Base-by-base conservation (phyloP, 2,797 vertebrate species). In the Cichlasoma orientale region DNA sequence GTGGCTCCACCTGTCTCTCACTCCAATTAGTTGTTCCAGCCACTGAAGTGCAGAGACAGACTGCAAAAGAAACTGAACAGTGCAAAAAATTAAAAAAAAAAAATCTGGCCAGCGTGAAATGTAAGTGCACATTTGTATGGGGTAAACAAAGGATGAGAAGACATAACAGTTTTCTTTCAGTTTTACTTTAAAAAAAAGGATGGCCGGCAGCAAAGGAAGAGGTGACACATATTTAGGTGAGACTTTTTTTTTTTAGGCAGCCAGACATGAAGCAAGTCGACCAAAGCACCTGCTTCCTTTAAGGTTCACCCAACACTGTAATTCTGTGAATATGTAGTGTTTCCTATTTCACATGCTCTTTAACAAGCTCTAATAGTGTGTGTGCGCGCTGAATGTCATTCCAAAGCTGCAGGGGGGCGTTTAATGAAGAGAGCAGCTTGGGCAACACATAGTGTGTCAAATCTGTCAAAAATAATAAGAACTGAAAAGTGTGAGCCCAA, bases 1-100 rank as follows among this genome's bases (percentile, higher is more conserved):
- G 95, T 82, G 93, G 94, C 88, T 82, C 95, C 96, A 96, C 96
- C 97, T 97, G 96, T 94, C 95, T 95, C 94, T 82, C 85, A 91
- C 92, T 91, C 94, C 93, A 95, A 96, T 97, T 97, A 96, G 95
- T 95, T 94, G 92, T 92, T 88, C 89, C 70, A 83, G 89, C 91
- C 91, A 92, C 86, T 38, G 74, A 95, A 94, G 95, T 95, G 95
- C 92, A 27, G 77, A 90, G 89, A 78, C 91, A 73, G 55, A 87
- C 83, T 66, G 74, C 61, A 91, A 66, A 27, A 82, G 72, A 58
- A 44, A 66, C 38, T 38, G 47, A 55, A 57, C 16, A 56, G 38
- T 41, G 9, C 59, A 56, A n/a, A 29, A 68, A 78, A 72, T 76
- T 71, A 2, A 31, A 31, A 6, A 31, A 31, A 36, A 18, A 29